Base-by-base conservation (phyloP, 2,797 vertebrate species). In the Urosaurus nigricauda region DNA sequence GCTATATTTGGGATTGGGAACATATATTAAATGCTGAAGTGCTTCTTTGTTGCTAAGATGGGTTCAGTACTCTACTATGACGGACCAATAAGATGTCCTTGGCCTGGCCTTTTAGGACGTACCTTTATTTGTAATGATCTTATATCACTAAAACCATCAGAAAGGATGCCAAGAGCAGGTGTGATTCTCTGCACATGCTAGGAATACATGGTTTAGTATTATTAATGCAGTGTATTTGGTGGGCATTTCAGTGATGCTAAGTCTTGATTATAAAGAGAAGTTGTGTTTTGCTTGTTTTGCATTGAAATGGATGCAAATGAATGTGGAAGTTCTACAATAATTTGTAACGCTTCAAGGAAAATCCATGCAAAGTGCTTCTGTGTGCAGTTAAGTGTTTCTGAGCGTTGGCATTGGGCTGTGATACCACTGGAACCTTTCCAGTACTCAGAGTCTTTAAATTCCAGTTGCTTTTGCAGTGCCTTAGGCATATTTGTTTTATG, bases 1-100 rank as follows among this genome's bases (percentile, higher is more conserved):
- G 79, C 85, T 93, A 65, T 93, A 68, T 92, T 94, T 92, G 84
- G 60, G 85, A 92, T 85, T 65, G 78, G 8, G 2, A 56, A 93
- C 92, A 89, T 95, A 91, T 93, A 88, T 93, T 87, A 90, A 94
- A 87, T 92, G 85, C 80, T 92, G 85, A 94, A 92, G 82, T 95
- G 91, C 0, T 91, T 83, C 87, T 94, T 94, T 91, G 91, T 94
- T 95, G 92, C 92, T 93, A 93, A 93, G 92, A 68, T 29, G 4
- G 93, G 12, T 92, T 92, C 92, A 91, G 2, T 5, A 0, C 90
- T 90, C 83, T 85, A 88, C 90, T 93, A 73, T 92, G 91, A 88
- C 94, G 90, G 83, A 56, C 82, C 89, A 93, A 92, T 92, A 73
- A 79, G 79, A 89, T 70, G 87, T 88, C 92, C 86, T 94, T 95